These are phyloP conservation scores for Amblyopsis hoosieri DNA, from an alignment of 2,797 vertebrate species.

Conservation along the genomic window DNA sequence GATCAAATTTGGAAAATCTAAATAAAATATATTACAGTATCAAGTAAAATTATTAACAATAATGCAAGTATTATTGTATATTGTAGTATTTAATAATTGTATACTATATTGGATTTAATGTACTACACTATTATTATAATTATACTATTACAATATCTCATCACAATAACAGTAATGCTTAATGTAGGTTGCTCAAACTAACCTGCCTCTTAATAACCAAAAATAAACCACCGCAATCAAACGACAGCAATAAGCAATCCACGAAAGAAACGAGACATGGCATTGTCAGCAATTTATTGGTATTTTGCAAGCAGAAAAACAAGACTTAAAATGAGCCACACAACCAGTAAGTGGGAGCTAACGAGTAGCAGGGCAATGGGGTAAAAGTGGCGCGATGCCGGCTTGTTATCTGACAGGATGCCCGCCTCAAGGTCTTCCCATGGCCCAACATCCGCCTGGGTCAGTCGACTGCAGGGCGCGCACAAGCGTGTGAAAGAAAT, in stretches of 20 bases:
- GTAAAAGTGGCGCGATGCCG: constrained; percentile 98
- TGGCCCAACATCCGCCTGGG: constrained; percentile 90
- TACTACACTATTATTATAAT: too few relatives aligned
- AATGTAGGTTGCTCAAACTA: background rate
- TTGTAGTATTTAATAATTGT: too few relatives aligned
- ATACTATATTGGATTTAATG: too few relatives aligned
- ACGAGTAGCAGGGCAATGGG: constrained; percentile 99
- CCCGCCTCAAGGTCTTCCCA: constrained; percentile 96
- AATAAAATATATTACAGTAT: too few relatives aligned
- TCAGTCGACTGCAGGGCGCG: constrained; percentile 86
- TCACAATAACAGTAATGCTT: background rate
- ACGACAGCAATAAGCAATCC: constrained; percentile 39
- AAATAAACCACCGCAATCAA: background rate
- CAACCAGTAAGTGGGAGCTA: constrained; percentile 99
- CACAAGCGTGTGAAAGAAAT: constrained; percentile 47
- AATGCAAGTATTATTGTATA: too few relatives aligned
- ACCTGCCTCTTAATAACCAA: background rate
- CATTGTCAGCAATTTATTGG: constrained; percentile 90
- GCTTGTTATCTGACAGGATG: constrained; percentile 94
- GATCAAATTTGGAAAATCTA: too few relatives aligned
- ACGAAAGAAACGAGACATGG: constrained; percentile 57
- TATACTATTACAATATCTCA: too few relatives aligned
- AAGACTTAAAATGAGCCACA: constrained; percentile 99
- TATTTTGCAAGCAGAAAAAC: constrained; percentile 99
- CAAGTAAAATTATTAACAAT: too few relatives aligned